Evolutionary conservation across 2,113 vertebrate genomes (phyloP), one percentile per base, ranked within the genome.

Genomic region (Mastomys coucha): DNA sequence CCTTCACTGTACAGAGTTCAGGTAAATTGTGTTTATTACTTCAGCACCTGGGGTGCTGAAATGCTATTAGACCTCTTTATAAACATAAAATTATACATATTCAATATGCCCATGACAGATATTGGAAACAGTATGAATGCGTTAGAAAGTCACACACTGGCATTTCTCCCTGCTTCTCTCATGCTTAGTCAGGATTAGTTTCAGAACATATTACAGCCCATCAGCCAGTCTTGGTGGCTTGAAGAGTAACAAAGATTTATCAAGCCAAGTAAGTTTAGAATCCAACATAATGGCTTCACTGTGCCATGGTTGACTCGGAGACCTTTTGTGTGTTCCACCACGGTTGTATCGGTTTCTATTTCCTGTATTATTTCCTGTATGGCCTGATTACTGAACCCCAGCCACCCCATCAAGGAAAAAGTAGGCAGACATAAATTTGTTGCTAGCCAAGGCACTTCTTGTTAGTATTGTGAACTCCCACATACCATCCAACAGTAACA

Each of bases 31-130:
- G 33, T 96, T 92, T 42, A 28, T 86, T 93, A 69, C 51, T 88
- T 95, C 22, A 73, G 45, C 63, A 88, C 16, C 53, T 65, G 53
- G 65, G 12, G 24, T 42, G 33, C 89, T 89, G 26, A 91, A 91
- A 78, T 92, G n/a, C n/a, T 94, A 36, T 58, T 73, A 93, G 67
- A 65, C 93, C n/a, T 91, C 86, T 78, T 92, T 76, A 39, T 82
- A 95, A 86, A 51, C 45, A 60, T 94, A 51, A 75, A 36, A n/a
- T 45, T 69, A 8, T 91, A 72, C 19, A 63, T 87, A 42, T 31
- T 28, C 19, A 75, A 42, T 36, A 12, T 93, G 60, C 28, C 72
- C 82, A 70, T 82, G 92, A 93, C 76, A 31, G 60, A 56, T 49
- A 53, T 12, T 96, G 89, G 76, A 81, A 92, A 24, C 26, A 92